Conservation (phyloP, 2,797 vertebrate species). For the Mionectes olivaceus region DNA sequence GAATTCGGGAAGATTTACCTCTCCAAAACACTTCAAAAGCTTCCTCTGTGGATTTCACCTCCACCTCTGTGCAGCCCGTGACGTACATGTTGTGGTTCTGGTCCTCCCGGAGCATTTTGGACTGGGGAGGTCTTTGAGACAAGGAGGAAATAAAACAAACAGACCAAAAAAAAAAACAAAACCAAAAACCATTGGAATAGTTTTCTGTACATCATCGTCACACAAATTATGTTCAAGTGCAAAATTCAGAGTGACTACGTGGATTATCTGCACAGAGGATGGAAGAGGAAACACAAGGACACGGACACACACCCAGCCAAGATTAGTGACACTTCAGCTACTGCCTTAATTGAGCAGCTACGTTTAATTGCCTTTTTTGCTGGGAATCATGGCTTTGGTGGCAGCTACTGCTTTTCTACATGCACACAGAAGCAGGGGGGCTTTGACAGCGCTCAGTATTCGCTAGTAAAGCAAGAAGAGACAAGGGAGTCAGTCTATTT, state of each 20-base stretch:
- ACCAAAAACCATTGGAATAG: rapidly evolving
- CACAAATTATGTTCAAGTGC: not conserved
- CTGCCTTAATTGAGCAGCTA: conserved; percentile 55
- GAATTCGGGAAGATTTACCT: conserved; percentile 79
- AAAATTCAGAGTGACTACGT: not conserved
- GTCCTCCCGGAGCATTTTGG: conserved; percentile 93
- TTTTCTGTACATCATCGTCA: rapidly evolving
- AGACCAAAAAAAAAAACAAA: not conserved
- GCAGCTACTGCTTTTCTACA: conserved; percentile 13
- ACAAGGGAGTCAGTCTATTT: not conserved
- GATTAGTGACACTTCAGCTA: conserved; percentile 57
- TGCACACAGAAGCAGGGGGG: conserved; percentile 33
- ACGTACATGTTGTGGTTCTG: conserved; percentile 98
- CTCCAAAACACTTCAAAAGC: conserved; percentile 97
- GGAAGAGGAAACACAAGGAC: not conserved
- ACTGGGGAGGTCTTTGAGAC: conserved; percentile 88
- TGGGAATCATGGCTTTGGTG: not conserved
- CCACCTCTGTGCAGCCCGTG: conserved; percentile 91
- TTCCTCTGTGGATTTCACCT: conserved; percentile 97
- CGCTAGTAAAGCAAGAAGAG: conserved; percentile 13
- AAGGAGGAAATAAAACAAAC: not conserved
- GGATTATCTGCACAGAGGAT: not conserved
- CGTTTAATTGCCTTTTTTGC: not conserved
- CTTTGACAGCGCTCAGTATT: not conserved
- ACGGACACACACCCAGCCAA: not conserved